These are phyloP conservation scores for Conchocele bisecta DNA, from an alignment of 2,888 invertebrate species.

Conservation along the genomic window DNA sequence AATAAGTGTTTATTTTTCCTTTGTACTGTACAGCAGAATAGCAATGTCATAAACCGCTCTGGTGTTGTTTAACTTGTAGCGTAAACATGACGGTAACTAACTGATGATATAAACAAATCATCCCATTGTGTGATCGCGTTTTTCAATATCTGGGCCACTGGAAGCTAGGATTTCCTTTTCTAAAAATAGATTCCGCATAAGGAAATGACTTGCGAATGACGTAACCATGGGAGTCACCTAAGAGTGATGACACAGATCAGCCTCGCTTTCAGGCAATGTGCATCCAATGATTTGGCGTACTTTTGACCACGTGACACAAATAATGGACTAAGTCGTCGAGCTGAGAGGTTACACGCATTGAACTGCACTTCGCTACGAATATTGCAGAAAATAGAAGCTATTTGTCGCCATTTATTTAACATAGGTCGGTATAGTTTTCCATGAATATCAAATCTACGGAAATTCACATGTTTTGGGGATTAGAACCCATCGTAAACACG, in stretches of 20 bases:
- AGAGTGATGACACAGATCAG: conserved; percentile 48
- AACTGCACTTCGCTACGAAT: conserved; percentile 25
- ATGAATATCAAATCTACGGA: not conserved
- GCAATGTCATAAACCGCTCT: too few relatives aligned
- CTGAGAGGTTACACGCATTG: conserved; percentile 63
- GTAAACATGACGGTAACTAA: too few relatives aligned
- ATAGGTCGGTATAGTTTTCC: not conserved
- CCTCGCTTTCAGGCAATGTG: conserved; percentile 37
- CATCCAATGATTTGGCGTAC: conserved; percentile 43
- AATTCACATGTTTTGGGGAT: not conserved
- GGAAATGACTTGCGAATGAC: conserved; percentile 30
- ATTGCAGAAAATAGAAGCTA: not conserved
- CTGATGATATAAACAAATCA: too few relatives aligned
- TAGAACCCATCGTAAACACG: too few relatives aligned
- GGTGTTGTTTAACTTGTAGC: too few relatives aligned
- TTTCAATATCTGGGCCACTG: too few relatives aligned
- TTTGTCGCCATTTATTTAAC: not conserved
- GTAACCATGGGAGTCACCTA: conserved; percentile 18
- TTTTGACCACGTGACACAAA: conserved; percentile 61
- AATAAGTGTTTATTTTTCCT: too few relatives aligned
- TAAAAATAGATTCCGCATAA: conserved; percentile 50
- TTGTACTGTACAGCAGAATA: too few relatives aligned
- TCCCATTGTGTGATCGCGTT: too few relatives aligned
- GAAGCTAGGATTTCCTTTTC: conserved; percentile 20
- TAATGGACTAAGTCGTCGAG: conserved; percentile 59